A percentile compares a stretch with the other conserved stretches of the same genome.
Evolutionary conservation across 2,113 vertebrate genomes (phyloP).

Genomic region (Megalops atlanticus): DNA sequence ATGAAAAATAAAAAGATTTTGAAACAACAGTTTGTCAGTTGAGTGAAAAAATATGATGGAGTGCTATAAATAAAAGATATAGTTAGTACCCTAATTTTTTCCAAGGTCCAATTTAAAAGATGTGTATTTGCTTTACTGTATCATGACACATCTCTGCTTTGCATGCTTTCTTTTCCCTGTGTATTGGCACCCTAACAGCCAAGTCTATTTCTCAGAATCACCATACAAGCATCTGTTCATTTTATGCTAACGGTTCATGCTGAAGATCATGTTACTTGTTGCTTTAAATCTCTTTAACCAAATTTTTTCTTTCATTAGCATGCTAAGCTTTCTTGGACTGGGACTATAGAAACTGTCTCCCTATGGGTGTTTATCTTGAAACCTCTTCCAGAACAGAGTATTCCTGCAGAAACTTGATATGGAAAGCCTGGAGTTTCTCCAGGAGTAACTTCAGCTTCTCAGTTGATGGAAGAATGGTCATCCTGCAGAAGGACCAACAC

Average conservation of each 20-base stretch:
- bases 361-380: constrained; percentile 11
- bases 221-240: background rate
- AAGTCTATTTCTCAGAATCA: background rate
- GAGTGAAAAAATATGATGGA: too few species aligned
- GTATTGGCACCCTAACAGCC: background rate
- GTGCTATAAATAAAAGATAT: background rate
- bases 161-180: background rate
- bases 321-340: background rate
- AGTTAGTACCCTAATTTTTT: background rate
- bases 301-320: background rate
- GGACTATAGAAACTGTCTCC: background rate
- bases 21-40: background rate
- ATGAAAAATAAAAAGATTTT: background rate
- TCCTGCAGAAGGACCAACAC: constrained; percentile 62
- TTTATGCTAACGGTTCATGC: background rate
- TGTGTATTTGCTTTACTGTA: background rate
- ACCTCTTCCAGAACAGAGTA: constrained; percentile 51
- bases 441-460: constrained; percentile 81
- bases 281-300: background rate
- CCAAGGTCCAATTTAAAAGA: background rate
- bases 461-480: constrained; percentile 80
- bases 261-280: background rate
- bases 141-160: background rate
- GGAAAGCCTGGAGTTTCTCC: constrained; percentile 79
- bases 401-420: constrained; percentile 76